A percentile compares a stretch with the other conserved stretches of the same genome.
Conservation (phyloP, 2,888 invertebrate genomes). For the Strigamia crassipes region DNA sequence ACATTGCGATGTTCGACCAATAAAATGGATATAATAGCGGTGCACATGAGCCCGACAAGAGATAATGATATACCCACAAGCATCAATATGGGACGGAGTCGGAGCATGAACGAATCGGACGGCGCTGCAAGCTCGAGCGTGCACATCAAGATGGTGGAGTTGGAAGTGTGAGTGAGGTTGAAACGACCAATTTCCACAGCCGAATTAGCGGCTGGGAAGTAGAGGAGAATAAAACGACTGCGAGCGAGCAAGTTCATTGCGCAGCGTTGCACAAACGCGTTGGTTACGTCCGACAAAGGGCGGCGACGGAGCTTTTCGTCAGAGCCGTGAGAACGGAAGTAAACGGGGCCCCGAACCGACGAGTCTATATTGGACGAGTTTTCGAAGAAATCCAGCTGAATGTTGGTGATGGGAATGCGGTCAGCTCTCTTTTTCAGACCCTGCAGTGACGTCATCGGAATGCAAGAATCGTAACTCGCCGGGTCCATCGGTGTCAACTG, state of each 20-base stretch:
- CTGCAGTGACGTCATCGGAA: not conserved
- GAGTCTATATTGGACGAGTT: not conserved
- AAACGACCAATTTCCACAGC: not conserved
- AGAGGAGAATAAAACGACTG: not conserved
- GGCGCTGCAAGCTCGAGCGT: not conserved
- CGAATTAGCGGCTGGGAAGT: not conserved
- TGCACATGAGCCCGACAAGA: not conserved
- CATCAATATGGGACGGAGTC: not conserved
- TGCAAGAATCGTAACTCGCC: not conserved
- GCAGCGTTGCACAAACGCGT: not conserved
- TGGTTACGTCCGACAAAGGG: not conserved
- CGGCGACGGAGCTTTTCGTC: not conserved
- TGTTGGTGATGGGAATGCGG: not conserved
- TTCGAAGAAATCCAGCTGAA: not conserved
- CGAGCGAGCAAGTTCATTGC: not conserved
- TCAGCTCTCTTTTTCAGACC: not conserved
- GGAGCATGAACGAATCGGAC: not conserved
- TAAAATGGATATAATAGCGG: not conserved
- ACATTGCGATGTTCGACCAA: constrained; percentile 27
- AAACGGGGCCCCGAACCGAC: not conserved
- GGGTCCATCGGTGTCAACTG: not conserved
- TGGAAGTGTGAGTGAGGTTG: not conserved
- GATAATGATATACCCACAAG: not conserved
- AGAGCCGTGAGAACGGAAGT: not conserved
- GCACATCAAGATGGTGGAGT: not conserved